These are phyloP conservation scores for Lichenostomus cassidix DNA, from an alignment of 2,113 vertebrate genomes.

Conservation along the genomic window DNA sequence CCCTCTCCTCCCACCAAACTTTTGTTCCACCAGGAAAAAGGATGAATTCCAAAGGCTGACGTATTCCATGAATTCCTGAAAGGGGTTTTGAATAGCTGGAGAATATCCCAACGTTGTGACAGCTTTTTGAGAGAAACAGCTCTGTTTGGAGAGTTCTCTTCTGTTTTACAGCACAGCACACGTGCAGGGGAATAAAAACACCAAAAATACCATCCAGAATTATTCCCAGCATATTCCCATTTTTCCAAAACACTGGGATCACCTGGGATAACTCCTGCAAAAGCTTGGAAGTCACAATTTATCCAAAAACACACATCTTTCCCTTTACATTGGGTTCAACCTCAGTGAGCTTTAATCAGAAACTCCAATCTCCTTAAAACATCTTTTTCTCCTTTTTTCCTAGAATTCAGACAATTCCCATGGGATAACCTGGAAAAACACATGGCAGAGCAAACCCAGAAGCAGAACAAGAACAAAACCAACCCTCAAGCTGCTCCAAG, in stretches of 20 bases:
- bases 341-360: neutral
- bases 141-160: neutral
- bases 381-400: neutral
- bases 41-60: neutral
- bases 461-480: neutral
- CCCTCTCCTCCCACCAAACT: neutral
- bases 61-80: neutral
- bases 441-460: neutral
- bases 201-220: rapidly evolving
- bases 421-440: neutral
- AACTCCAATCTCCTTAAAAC: neutral
- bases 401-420: neutral
- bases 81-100: neutral
- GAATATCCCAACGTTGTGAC: neutral
- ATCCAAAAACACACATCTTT: rapidly evolving
- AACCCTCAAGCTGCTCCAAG: neutral
- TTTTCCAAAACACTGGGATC: neutral
- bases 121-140: neutral
- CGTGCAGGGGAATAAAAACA: rapidly evolving
- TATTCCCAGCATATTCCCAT: neutral
- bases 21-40: too few species aligned
- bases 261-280: too few species aligned
- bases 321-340: neutral
- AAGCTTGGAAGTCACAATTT: neutral
- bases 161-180: rapidly evolving